Evolutionary conservation across 2,797 vertebrate genomes (phyloP).

Genomic region (Dicrostonyx torquatus): DNA sequence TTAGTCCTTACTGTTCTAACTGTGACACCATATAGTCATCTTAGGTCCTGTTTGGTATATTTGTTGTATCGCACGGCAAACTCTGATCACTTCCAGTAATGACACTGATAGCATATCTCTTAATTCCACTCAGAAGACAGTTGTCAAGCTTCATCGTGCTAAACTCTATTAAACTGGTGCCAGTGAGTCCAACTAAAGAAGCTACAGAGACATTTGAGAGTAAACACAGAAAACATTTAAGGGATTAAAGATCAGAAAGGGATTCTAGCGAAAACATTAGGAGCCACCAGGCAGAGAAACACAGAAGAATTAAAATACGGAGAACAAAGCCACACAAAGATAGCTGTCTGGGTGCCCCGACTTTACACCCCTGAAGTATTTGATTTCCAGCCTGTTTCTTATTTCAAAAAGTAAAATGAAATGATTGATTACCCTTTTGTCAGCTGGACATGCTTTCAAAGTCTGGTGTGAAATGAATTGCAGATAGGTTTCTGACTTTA

Average conservation of each 20-base stretch:
- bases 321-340: slow-evolving; percentile 79
- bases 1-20: background rate
- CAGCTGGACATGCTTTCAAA: background rate
- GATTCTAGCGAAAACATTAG: slow-evolving; percentile 84
- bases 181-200: slow-evolving; percentile 87
- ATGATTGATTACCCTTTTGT: slow-evolving; percentile 63
- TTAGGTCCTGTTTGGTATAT: slow-evolving; percentile 30
- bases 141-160: slow-evolving; percentile 82
- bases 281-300: slow-evolving; percentile 82
- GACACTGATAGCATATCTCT: slow-evolving; percentile 71
- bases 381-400: slow-evolving; percentile 77
- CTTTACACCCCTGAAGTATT: slow-evolving; percentile 67
- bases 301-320: slow-evolving; percentile 81
- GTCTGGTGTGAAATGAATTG: slow-evolving; percentile 63
- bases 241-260: slow-evolving; percentile 88
- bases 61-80: slow-evolving; percentile 41
- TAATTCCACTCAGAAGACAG: slow-evolving; percentile 79
- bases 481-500: slow-evolving; percentile 47
- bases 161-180: slow-evolving; percentile 86
- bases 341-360: slow-evolving; percentile 63
- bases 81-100: slow-evolving; percentile 64
- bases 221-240: slow-evolving; percentile 86
- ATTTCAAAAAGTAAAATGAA: slow-evolving; percentile 73
- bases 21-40: background rate
- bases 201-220: slow-evolving; percentile 86